Evolutionary conservation across 2,797 vertebrate species (phyloP), one percentile per base, ranked within the genome.

Genomic region (Darevskia mixta): DNA sequence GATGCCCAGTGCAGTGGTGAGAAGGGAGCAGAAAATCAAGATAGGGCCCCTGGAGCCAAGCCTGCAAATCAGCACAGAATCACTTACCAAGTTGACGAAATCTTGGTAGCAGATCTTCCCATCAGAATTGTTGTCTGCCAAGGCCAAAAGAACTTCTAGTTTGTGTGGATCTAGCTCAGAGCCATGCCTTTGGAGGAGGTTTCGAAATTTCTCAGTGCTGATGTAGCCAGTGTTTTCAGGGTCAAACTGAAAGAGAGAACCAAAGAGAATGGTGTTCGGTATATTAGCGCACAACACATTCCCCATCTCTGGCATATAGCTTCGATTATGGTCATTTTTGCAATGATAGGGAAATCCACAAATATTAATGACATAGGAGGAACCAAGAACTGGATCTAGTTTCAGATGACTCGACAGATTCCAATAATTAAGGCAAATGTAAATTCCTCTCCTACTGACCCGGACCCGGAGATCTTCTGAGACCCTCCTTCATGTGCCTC

Each of bases 101-200:
- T 99, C 98, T 96, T 99, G 98, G 96, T 99, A 99, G 96, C 98
- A 98, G 96, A 99, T 98, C 95, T 98, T 98, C 49, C 98, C 98
- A 0, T 99, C 98, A 0, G 98, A 97, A 66, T 98, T 98, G 95
- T 98, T 98, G 89, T 99, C 98, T 0, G 98, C 98, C 5, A 99
- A 97, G 35, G 98, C 98, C 95, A 99, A 95, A 38, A 99, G 97
- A 49, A 99, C 98, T 96, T 99, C 98, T 93, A 98, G 97, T 94
- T 99, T 99, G 96, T 99, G 98, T 0, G 98, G 98, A 95, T 99
- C 99, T 75, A 99, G 96, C 95, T 99, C 98, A 0, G 98, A 98
- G 91, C 98, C 98, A 66, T 98, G 98, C 71, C 97, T 96, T 38
- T 97, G 98, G 93, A 99, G 97, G 67, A 99, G 97, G 94, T 97